A percentile compares a stretch with the other conserved stretches of the same genome.
These are phyloP conservation scores for Scyliorhinus canicula DNA, from an alignment of 2,797 vertebrate species.

Conservation along the genomic window DNA sequence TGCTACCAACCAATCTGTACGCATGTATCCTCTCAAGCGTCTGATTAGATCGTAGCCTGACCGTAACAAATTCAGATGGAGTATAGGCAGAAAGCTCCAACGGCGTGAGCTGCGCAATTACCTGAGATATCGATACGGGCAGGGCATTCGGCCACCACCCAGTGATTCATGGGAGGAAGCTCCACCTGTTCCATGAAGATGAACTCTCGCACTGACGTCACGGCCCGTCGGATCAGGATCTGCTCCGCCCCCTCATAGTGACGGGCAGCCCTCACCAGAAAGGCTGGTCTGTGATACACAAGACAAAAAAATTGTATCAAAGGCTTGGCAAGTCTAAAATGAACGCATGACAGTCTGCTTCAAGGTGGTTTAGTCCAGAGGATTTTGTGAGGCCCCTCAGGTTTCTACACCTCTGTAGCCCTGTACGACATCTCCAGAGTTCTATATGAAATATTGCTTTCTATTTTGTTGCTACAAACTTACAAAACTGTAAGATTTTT, in stretches of 20 bases:
- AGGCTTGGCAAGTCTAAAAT: not conserved
- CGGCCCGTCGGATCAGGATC: constrained; percentile 76
- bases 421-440: not conserved
- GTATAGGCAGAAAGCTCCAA: not conserved
- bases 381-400: not conserved
- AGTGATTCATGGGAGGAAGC: constrained; percentile 61
- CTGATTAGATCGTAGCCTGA: not conserved
- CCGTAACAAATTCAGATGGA: not conserved
- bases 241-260: constrained; percentile 89
- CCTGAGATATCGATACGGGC: constrained; percentile 86
- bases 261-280: constrained; percentile 81
- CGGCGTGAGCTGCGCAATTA: constrained; percentile 44
- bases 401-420: not conserved
- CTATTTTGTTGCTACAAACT: not conserved
- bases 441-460: not conserved
- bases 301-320: constrained; percentile 29
- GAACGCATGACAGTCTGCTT: not conserved
- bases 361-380: not conserved
- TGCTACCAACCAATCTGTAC: no score
- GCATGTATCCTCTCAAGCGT: not conserved
- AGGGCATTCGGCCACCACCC: constrained; percentile 78
- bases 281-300: constrained; percentile 61
- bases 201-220: constrained; percentile 78
- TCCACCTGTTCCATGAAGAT: constrained; percentile 55
- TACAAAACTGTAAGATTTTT: not conserved